A percentile compares a stretch with the other conserved stretches of the same genome.
Evolutionary conservation across 2,888 invertebrate species (phyloP).

Genomic region (Phytoseiulus persimilis): DNA sequence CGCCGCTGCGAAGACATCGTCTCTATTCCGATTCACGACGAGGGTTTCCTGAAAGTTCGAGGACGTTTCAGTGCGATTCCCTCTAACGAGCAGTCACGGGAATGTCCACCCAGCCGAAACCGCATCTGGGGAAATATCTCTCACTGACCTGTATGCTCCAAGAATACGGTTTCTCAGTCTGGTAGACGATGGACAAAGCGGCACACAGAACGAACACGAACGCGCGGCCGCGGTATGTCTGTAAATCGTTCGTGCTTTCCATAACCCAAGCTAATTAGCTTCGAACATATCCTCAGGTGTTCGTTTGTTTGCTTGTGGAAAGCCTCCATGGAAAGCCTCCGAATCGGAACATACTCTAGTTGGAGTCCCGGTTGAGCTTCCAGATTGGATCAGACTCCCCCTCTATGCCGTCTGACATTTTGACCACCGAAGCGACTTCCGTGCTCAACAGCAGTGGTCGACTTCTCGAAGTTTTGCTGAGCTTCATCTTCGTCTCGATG

Average conservation of each 20-base stretch:
- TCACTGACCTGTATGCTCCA: slow-evolving; percentile 26
- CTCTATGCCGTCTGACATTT: no score
- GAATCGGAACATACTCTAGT: no score
- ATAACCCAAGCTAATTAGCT: not conserved
- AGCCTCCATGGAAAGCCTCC: no score
- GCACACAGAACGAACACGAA: not conserved
- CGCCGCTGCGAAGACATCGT: not conserved
- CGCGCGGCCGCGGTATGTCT: slow-evolving; percentile 6
- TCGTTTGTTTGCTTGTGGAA: no score
- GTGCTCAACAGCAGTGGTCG: no score
- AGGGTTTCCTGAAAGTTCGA: slow-evolving; percentile 21
- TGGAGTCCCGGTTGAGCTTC: not conserved
- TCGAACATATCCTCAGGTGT: no score
- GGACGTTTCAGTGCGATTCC: not conserved
- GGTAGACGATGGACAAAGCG: not conserved
- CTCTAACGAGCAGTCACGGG: not conserved
- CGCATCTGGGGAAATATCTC: not conserved
- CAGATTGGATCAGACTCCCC: not conserved
- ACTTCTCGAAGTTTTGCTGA: no score
- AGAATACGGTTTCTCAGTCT: not conserved
- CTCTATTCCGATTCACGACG: slow-evolving; percentile 18
- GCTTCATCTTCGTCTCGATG: no score
- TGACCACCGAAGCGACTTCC: no score
- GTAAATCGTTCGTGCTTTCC: not conserved
- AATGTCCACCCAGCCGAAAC: no score